phyloP scores from a whole-genome alignment of 2,888 invertebrate genomes.

The Eupithecia exiguata region DNA sequence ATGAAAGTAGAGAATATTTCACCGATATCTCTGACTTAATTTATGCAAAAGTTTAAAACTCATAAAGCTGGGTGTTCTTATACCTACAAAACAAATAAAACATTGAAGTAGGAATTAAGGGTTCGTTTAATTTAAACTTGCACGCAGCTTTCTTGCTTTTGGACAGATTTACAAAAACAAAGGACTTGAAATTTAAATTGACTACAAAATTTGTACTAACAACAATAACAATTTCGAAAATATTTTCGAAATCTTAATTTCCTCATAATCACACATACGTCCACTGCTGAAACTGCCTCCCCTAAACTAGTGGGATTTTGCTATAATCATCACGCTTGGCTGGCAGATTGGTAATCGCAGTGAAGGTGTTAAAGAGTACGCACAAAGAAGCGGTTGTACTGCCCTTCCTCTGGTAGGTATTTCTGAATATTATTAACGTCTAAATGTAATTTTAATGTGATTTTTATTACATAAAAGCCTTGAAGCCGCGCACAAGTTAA shows the following conservation, averaged over 20 bases:
- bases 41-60: conserved; percentile 32
- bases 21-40: conserved; percentile 12
- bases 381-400: not conserved
- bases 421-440: not conserved
- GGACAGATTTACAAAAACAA: not conserved
- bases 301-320: not conserved
- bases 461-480: not conserved
- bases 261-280: not conserved
- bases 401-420: not conserved
- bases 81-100: conserved; percentile 38
- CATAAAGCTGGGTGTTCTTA: conserved; percentile 31
- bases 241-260: not conserved
- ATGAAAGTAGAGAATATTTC: not conserved
- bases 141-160: not conserved
- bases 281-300: not conserved
- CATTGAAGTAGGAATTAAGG: not conserved
- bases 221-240: not conserved
- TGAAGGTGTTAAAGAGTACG: not conserved
- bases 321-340: not conserved
- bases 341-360: not conserved
- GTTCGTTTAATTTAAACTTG: not conserved
- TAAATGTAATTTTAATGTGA: not conserved
- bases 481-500: conserved; percentile 16
- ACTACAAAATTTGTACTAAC: not conserved
- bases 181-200: too few species aligned